Evolutionary conservation across 1,140 invertebrate genomes (phyloP), one percentile per base, ranked within the genome.

Genomic region (Eubasilissa regina): DNA sequence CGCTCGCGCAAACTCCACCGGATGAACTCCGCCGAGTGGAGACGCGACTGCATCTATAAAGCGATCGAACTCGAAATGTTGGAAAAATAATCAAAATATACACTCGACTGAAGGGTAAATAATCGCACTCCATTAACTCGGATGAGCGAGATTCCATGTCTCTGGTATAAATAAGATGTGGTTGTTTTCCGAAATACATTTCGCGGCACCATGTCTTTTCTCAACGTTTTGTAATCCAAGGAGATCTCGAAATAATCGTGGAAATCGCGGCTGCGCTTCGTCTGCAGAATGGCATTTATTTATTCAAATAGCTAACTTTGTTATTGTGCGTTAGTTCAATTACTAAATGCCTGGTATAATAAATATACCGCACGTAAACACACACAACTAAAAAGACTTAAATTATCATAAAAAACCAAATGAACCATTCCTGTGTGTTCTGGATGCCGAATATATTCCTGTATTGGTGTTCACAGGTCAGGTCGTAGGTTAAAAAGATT

Each of bases 171-270:
- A 56, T 74, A 35, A 35, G 1, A 55, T 55, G 25, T 56, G 15
- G 51, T 72, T 44, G 53, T 74, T 74, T 74, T 74, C 70, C 44
- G 44, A 55, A 74, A 74, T 55, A 73, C 70, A 44, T 70, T 56
- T 56, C 70, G 53, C 70, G 53, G 4, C 53, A 74, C 17, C 70
- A 13, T 25, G 48, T 56, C 70, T 55, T 55, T 6, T 74, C 53
- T 58, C 70, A 56, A 74, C 25, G 35, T 74, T 74, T 55, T 74
- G 70, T 74, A 74, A 74, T 56, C 21, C 70, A 56, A 74, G 70
- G 56, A 55, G 70, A 74, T 74, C 70, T 74, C 48, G 35, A 74
- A 74, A 74, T 74, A 74, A 74, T 70, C 66, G 70, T 56, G 53
- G 70, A 74, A 56, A 55, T 51, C 47, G 66, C 25, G 45, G 66